These are phyloP conservation scores for Disparrhopalites patrizii DNA, from an alignment of 2,888 invertebrate species.

Conservation along the genomic window DNA sequence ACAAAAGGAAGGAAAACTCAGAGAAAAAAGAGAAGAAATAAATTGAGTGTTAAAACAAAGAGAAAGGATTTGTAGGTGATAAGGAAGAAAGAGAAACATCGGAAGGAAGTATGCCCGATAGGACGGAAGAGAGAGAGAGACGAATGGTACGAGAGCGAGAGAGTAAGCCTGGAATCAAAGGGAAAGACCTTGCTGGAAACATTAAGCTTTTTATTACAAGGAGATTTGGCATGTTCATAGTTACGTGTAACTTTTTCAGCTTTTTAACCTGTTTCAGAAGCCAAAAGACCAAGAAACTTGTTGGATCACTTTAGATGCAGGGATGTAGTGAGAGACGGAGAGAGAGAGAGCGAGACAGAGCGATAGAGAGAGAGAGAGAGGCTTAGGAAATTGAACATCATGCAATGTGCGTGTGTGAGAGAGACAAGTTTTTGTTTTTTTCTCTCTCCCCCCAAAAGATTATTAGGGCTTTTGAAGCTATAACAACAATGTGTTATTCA, in stretches of 20 bases:
- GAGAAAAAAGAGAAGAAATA: no score
- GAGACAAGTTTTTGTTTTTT: no score
- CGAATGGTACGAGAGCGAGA: background rate
- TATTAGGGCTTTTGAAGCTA: slow-evolving; percentile 10
- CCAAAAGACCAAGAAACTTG: no score
- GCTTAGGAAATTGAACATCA: background rate
- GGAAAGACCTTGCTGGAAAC: slow-evolving; percentile 3
- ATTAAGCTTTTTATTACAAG: slow-evolving; percentile 23
- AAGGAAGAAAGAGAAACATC: background rate
- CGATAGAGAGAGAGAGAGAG: background rate
- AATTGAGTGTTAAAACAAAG: no score
- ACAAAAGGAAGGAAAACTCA: no score
- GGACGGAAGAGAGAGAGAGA: background rate
- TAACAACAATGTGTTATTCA: slow-evolving; percentile 10
- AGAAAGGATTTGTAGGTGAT: no score
- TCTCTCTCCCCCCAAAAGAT: no score
- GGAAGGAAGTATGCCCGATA: no score
- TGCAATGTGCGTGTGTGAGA: no score
- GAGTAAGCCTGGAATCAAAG: no score
- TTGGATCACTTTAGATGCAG: slow-evolving; percentile 21
- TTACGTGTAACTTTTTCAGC: slow-evolving; percentile 23
- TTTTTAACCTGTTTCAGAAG: slow-evolving; percentile 33
- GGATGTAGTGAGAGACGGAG: background rate
- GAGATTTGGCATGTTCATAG: slow-evolving; percentile 11
- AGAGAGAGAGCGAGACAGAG: background rate